Evolutionary conservation across 2,113 vertebrate genomes (phyloP), one percentile per base, ranked within the genome.

Genomic region (Neoarius graeffei): DNA sequence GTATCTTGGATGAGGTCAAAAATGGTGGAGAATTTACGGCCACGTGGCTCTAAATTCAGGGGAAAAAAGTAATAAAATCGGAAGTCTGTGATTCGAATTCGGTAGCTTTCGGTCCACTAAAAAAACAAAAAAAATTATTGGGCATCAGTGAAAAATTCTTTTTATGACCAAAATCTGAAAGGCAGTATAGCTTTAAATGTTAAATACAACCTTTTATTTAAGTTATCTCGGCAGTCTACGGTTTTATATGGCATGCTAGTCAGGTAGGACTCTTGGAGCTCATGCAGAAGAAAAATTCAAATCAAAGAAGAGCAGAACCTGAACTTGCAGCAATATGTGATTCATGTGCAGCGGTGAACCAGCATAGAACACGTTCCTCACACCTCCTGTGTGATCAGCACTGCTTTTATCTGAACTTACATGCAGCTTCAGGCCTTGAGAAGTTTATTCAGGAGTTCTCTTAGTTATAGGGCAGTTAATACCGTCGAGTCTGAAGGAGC

Each of bases 381-480:
- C 84, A 89, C 17, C 67, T 59, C 35, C 27, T 85, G 62, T 81
- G 27, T 87, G 83, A 87, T 87, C 67, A 48, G 17, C 6, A 9
- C 42, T 56, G 85, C 73, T 86, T 88, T 86, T 59, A 60, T 69
- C 35, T 48, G 69, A 77, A 69, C 64, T 67, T 35, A 66, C 66
- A 67, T 92, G 92, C 35, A 94, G 93, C 91, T 93, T 92, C 86
- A 88, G 88, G 83, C 90, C n/a, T 81, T 57, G 80, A 69, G 71
- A 76, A 59, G 79, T 95, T 94, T 93, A 94, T 93, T 92, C 90
- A 92, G 91, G 64, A 92, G 92, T 89, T 86, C 83, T 76, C 92
- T 88, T 88, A 90, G 92, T 81, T 90, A 91, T 91, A 91, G 89
- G 91, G 90, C 92, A 95, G 93, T 96, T 92, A 90, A 94, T 95